Conservation (phyloP, 2,113 vertebrate genomes). For the Pelusios castaneus region DNA sequence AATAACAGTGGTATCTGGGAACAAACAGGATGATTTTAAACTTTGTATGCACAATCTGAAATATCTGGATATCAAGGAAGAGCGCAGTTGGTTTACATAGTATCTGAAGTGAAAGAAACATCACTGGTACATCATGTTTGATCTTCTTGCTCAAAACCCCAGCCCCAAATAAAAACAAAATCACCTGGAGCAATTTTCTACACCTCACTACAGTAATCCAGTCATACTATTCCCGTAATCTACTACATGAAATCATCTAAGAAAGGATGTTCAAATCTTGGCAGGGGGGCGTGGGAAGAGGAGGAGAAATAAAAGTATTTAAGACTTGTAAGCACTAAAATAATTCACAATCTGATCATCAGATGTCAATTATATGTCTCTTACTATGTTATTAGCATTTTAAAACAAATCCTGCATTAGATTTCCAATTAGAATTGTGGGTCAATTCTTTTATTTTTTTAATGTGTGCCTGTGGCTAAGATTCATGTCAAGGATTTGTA, state of each 20-base stretch:
- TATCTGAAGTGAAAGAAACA: neutral
- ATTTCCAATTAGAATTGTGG: neutral
- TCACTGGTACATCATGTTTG: neutral
- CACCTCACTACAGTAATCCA: neutral
- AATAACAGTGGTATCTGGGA: neutral
- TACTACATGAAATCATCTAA: neutral
- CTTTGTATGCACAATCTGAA: neutral
- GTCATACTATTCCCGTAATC: neutral
- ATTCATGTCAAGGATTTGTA: neutral
- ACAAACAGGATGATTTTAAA: neutral
- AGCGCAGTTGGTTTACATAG: neutral
- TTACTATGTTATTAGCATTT: neutral
- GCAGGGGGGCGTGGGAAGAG: too few relatives aligned
- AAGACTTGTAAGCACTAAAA: neutral
- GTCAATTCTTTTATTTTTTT: neutral
- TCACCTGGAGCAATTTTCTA: neutral
- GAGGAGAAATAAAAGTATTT: neutral
- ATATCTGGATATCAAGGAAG: neutral
- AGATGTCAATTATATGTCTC: neutral
- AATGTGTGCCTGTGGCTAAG: neutral
- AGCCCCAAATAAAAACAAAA: neutral
- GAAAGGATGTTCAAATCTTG: neutral
- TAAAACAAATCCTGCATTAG: neutral
- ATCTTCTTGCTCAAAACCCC: neutral
- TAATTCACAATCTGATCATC: neutral